A percentile compares a stretch with the other conserved stretches of the same genome.
Evolutionary conservation across 2,888 invertebrate species (phyloP).

Genomic region (Phorcus lineatus): DNA sequence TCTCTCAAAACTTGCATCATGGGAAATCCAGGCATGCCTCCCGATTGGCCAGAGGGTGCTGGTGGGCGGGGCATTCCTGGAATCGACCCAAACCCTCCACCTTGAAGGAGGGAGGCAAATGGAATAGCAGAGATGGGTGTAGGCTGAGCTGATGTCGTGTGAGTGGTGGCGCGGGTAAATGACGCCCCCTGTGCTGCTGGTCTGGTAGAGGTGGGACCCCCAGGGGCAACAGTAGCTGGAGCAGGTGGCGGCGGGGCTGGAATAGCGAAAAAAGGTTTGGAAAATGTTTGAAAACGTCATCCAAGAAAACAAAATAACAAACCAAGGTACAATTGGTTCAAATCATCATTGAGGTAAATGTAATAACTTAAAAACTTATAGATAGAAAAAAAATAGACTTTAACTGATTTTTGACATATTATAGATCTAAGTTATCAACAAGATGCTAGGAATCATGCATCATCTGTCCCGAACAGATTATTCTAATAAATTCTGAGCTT

Average conservation of each 20-base stretch:
- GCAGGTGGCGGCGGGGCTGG: constrained; percentile 29
- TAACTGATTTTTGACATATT: too few relatives aligned
- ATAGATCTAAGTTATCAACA: too few relatives aligned
- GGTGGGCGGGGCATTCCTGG: constrained; percentile 3
- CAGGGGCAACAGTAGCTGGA: constrained; percentile 32
- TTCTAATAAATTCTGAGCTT: too few relatives aligned
- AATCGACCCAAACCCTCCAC: constrained; percentile 14
- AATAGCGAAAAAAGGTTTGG: not conserved
- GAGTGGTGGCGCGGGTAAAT: constrained; percentile 30
- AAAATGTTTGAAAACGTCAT: not conserved
- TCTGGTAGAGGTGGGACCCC: constrained; percentile 29
- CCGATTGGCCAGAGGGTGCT: not conserved
- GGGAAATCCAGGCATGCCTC: constrained; percentile 33
- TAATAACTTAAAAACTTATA: too few relatives aligned
- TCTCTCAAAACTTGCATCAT: constrained; percentile 51
- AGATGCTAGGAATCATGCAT: too few relatives aligned
- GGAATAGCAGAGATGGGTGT: constrained; percentile 38
- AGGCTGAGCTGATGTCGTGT: constrained; percentile 41
- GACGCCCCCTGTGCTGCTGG: constrained; percentile 30
- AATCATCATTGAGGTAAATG: too few relatives aligned
- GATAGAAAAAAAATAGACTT: too few relatives aligned
- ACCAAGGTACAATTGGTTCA: too few relatives aligned
- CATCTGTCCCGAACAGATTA: too few relatives aligned
- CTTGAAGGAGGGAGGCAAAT: constrained; percentile 36
- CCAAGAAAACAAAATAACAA: too few relatives aligned